Evolutionary conservation across 2,113 vertebrate species (phyloP).

Genomic region (Clarias magur): DNA sequence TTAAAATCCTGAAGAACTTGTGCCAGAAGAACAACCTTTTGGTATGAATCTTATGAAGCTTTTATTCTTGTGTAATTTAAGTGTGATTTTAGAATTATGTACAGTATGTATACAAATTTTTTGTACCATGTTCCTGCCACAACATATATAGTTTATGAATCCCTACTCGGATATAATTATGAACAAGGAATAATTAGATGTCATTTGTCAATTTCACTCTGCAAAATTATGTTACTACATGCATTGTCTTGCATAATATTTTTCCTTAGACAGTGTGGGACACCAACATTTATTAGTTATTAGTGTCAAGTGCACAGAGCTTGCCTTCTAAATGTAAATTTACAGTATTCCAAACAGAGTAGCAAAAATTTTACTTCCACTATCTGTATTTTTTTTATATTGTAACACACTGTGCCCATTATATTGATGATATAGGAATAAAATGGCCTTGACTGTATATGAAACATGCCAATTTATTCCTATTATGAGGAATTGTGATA

Average conservation of each 20-base stretch:
- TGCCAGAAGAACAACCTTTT: no score
- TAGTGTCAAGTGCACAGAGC: background rate
- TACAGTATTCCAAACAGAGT: background rate
- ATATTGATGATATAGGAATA: background rate
- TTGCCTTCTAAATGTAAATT: background rate
- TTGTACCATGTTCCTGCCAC: background rate
- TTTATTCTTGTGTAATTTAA: no score
- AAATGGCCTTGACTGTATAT: background rate
- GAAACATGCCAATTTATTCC: constrained; percentile 9
- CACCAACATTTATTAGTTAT: background rate
- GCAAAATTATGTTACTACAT: background rate
- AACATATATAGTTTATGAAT: background rate
- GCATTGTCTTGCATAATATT: background rate
- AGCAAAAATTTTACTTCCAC: background rate
- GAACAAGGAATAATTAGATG: background rate
- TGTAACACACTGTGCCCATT: background rate
- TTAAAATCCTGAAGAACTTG: no score
- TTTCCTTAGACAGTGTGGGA: background rate
- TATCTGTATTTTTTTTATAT: background rate
- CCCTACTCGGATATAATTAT: background rate
- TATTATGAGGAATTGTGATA: background rate
- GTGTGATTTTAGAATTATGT: no score
- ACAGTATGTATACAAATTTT: background rate
- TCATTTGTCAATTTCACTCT: background rate
- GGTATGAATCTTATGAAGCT: no score